Conservation (phyloP, 2,888 invertebrate genomes). For the Dolichopus griseipennis region DNA sequence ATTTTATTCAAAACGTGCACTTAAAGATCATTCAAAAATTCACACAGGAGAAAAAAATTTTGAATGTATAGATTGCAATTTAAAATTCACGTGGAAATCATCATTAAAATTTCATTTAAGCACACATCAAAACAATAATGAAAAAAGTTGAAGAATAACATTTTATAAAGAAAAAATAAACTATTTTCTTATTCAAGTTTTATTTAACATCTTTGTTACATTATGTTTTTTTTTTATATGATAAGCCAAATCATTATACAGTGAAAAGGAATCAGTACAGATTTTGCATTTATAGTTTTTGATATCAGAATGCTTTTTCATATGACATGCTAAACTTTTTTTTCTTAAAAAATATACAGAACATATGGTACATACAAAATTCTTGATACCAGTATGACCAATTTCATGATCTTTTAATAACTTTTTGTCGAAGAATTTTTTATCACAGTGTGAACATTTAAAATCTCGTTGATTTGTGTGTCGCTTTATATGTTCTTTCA, state of each 20-base stretch:
- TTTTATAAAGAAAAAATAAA: no score
- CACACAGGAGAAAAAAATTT: neutral
- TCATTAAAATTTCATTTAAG: neutral
- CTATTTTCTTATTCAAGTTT: no score
- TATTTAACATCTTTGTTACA: no score
- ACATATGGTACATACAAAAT: neutral
- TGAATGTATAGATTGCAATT: neutral
- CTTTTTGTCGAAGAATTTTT: slow-evolving; percentile 2
- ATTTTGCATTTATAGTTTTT: neutral
- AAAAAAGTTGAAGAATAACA: no score
- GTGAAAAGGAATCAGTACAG: neutral
- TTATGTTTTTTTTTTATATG: no score
- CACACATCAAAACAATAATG: neutral
- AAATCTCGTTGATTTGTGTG: neutral
- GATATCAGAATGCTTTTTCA: neutral
- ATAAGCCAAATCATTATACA: neutral
- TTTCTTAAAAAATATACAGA: neutral
- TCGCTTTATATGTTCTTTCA: neutral
- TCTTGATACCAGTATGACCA: neutral
- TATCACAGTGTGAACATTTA: neutral
- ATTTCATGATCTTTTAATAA: slow-evolving; percentile 1
- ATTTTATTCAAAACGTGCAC: slow-evolving; percentile 1
- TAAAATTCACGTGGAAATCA: neutral
- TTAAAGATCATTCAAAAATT: neutral
- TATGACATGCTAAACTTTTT: neutral